phyloP scores from a whole-genome alignment of 2,113 vertebrate genomes.

The Crotalus helleri region DNA sequence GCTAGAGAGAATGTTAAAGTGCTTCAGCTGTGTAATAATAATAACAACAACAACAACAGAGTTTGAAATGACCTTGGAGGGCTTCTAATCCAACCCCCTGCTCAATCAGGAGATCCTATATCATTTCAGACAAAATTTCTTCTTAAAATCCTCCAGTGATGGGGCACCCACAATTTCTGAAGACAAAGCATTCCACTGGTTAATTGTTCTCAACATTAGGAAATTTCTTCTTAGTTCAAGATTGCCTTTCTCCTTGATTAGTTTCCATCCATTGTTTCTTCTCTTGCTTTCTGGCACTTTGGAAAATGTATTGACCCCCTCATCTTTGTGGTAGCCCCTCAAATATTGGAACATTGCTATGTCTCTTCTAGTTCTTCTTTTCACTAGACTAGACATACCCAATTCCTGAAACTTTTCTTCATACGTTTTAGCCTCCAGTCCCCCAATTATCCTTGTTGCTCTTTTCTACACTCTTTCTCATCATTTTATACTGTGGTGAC shows the following conservation, averaged over 20 bases:
- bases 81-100: background rate
- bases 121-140: background rate
- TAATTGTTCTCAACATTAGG: background rate
- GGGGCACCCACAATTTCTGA: background rate
- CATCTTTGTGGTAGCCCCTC: too few relatives aligned
- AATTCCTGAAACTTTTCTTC: background rate
- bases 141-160: background rate
- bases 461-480: background rate
- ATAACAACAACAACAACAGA: background rate
- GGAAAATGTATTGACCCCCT: background rate
- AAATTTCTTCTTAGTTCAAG: background rate
- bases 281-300: background rate
- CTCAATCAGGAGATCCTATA: background rate
- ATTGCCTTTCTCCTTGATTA: background rate
- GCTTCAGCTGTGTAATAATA: background rate
- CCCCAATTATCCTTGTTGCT: background rate
- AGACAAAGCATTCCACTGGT: background rate
- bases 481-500: background rate
- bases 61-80: background rate
- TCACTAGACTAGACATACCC: too few relatives aligned
- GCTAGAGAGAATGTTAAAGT: background rate
- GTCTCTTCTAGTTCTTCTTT: too few relatives aligned
- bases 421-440: background rate
- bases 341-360: too few relatives aligned
- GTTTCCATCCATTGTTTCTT: background rate